These are phyloP conservation scores for Intellagama lesueurii DNA, from an alignment of 2,797 vertebrate species.

Conservation along the genomic window DNA sequence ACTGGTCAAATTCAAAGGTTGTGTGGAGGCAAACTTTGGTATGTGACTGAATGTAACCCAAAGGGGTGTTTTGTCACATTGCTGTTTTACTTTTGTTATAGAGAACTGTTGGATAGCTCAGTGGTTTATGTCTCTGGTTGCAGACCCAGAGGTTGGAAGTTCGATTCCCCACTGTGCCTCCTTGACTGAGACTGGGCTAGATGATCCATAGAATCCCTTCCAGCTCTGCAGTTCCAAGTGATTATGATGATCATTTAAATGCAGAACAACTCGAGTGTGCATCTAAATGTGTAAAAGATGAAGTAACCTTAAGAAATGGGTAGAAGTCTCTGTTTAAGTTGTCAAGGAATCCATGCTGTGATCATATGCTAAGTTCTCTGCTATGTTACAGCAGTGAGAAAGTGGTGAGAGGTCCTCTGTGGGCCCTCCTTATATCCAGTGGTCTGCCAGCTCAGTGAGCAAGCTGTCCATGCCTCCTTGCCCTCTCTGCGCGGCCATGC, in stretches of 20 bases:
- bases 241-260: no score
- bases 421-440: neutral
- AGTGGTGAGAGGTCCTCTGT: neutral
- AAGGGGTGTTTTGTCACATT: neutral
- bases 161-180: no score
- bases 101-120: neutral
- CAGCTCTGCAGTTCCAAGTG: no score
- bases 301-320: neutral
- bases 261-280: no score
- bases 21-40: neutral
- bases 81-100: neutral
- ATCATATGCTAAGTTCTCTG: neutral
- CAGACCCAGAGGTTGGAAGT: no score
- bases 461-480: neutral
- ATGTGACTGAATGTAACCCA: neutral
- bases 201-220: no score
- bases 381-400: neutral
- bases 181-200: no score
- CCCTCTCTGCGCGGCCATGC: neutral
- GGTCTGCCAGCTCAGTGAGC: neutral
- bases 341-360: neutral
- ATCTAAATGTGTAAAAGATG: neutral
- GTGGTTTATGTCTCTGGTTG: no score
- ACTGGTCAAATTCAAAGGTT: neutral
- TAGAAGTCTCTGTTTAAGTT: neutral